Evolutionary conservation across 1,140 invertebrate species (phyloP).

Genomic region (Phenacoccus solenopsis): DNA sequence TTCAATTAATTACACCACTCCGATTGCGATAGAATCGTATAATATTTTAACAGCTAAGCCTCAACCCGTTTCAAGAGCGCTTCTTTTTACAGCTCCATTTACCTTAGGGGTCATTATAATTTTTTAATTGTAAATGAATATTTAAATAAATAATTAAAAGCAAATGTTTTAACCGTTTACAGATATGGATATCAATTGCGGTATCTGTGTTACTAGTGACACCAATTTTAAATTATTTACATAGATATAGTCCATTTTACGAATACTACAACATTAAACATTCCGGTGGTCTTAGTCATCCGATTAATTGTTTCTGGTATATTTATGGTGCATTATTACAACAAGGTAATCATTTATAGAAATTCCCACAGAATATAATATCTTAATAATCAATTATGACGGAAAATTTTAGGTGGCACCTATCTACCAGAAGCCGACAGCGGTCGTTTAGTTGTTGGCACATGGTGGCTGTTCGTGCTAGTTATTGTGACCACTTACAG

Average conservation of each 20-base stretch:
- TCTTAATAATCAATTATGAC: background rate
- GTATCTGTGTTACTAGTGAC: slow-evolving; percentile 58
- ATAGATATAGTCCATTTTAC: slow-evolving; percentile 56
- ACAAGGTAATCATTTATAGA: slow-evolving; percentile 49
- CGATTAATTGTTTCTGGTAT: slow-evolving; percentile 77
- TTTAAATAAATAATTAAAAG: background rate
- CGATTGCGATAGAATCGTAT: slow-evolving; percentile 65
- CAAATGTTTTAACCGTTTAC: slow-evolving; percentile 23
- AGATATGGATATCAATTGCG: slow-evolving; percentile 72
- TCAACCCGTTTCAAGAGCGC: slow-evolving; percentile 56
- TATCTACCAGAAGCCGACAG: slow-evolving; percentile 70
- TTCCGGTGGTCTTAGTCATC: slow-evolving; percentile 46
- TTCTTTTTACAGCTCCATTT: slow-evolving; percentile 76
- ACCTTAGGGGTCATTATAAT: slow-evolving; percentile 44
- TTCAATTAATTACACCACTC: slow-evolving; percentile 62
- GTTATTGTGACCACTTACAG: slow-evolving; percentile 85
- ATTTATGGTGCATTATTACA: slow-evolving; percentile 78
- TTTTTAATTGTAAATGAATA: background rate
- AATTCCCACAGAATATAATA: background rate
- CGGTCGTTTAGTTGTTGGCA: slow-evolving; percentile 71
- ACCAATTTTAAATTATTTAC: slow-evolving; percentile 62
- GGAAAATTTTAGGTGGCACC: slow-evolving; percentile 54
- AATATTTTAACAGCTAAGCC: slow-evolving; percentile 62
- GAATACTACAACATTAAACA: slow-evolving; percentile 40
- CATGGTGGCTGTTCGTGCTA: slow-evolving; percentile 87